A percentile compares a stretch with the other conserved stretches of the same genome.
phyloP scores from a whole-genome alignment of 2,888 invertebrate species.

The Cantharis rustica region DNA sequence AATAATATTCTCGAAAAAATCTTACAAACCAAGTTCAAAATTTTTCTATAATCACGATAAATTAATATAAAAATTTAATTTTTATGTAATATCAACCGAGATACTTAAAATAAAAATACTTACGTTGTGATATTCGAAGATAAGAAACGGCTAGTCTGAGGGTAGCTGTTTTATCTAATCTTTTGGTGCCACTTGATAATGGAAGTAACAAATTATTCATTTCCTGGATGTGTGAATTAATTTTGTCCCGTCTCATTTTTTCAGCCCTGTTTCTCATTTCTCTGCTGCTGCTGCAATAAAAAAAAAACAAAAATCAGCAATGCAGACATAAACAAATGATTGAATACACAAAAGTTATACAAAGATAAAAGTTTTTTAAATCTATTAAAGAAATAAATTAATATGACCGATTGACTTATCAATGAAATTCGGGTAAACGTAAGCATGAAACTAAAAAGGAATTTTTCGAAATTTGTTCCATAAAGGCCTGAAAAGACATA shows the following conservation, averaged over 20 bases:
- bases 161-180: conserved; percentile 90
- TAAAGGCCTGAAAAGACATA: no score
- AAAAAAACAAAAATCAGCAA: conserved; percentile 29
- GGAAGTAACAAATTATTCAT: conserved; percentile 83
- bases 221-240: conserved; percentile 83
- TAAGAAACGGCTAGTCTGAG: conserved; percentile 85
- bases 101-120: conserved; percentile 35
- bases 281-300: conserved; percentile 69
- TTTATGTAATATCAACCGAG: background rate
- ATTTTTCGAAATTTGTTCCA: no score
- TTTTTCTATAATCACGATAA: no score
- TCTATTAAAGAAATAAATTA: no score
- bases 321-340: background rate
- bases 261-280: conserved; percentile 88
- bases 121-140: conserved; percentile 75
- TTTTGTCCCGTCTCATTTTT: conserved; percentile 86
- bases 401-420: no score
- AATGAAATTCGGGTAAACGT: no score
- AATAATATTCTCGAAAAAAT: no score
- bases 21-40: no score
- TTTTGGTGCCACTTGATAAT: conserved; percentile 78
- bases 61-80: background rate
- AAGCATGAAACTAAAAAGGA: no score
- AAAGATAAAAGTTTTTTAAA: no score
- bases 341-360: background rate